A percentile compares a stretch with the other conserved stretches of the same genome.
Evolutionary conservation across 2,888 invertebrate genomes (phyloP).

Genomic region (Biston betularia): DNA sequence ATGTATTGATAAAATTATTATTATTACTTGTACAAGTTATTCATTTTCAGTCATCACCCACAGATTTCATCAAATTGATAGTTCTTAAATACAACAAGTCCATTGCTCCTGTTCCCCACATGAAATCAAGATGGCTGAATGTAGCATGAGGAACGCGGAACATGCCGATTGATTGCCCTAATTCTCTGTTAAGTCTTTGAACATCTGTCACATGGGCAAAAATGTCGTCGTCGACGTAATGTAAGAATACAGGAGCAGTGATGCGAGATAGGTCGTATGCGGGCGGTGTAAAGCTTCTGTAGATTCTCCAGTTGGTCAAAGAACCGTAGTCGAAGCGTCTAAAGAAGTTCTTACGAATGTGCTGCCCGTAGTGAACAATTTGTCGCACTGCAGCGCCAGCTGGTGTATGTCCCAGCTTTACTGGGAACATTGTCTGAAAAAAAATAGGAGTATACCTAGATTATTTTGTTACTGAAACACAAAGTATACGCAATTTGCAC

Average conservation of each 20-base stretch:
- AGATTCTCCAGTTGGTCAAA: slow-evolving; percentile 78
- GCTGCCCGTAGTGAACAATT: slow-evolving; percentile 89
- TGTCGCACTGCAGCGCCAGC: slow-evolving; percentile 89
- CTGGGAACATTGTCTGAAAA: slow-evolving; percentile 87
- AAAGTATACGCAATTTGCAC: no score
- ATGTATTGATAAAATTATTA: background rate
- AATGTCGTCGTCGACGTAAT: slow-evolving; percentile 87
- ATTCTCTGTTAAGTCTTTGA: slow-evolving; percentile 71
- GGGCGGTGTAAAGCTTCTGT: slow-evolving; percentile 83
- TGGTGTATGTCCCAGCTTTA: slow-evolving; percentile 88
- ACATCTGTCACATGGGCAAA: slow-evolving; percentile 83
- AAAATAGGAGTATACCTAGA: no score
- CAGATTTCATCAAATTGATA: slow-evolving; percentile 73
- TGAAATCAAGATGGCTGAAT: slow-evolving; percentile 89
- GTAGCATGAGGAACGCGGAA: slow-evolving; percentile 82
- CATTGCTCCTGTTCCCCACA: slow-evolving; percentile 87
- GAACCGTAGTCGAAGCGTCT: slow-evolving; percentile 83
- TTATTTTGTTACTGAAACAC: no score
- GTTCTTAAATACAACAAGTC: slow-evolving; percentile 84
- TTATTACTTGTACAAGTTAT: background rate
- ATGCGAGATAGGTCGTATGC: slow-evolving; percentile 82
- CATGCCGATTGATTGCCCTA: slow-evolving; percentile 79
- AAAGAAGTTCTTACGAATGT: slow-evolving; percentile 77
- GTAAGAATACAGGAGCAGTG: slow-evolving; percentile 85
- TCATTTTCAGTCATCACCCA: slow-evolving; percentile 43